Base-by-base conservation (phyloP, 2,888 invertebrate species). In the Patella depressa region DNA sequence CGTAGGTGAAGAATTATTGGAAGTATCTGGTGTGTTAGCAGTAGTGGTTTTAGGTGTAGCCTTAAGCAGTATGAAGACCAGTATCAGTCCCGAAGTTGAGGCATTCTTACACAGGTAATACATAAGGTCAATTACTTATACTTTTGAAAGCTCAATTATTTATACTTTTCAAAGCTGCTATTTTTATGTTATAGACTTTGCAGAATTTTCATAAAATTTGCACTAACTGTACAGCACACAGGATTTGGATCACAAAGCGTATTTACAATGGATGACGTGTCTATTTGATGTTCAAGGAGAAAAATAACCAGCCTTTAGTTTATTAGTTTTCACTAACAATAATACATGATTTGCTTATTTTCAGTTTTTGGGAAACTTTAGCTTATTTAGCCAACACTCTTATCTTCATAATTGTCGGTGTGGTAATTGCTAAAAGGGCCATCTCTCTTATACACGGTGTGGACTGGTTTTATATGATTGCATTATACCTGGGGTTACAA, bases 321-420 rank as follows among this genome's bases (percentile, higher is more conserved):
- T 45, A 9, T 9, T 45, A 45, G 45, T 45, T 45, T 45, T 45
- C 45, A 9, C 4, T 0, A 34, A 34, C 34, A 34, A 34, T 29
- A 29, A 29, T 29, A 34, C 4, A 34, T 34, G 34, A 5, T 45
- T 45, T 45, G 45, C 45, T n/a, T 24, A 19, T 65, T 53, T 82
- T 57, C 83, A 90, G 90, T 73, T 92, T 92, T 79, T 93, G 93
- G 93, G 90, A 92, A 82, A 90, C 91, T 78, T 78, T 93, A 79
- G 90, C 91, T 12, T 93, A 92, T 80, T 88, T 92, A 77, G 91
- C 92, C 5, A 94, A 94, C 82, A 93, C 94, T 0, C 86, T 94
- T 15, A 92, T 94, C 53, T 94, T 94, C 80, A 93, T 94, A 0
- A 93, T 94, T 87, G 93, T 94, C 0, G 94, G 94, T 0, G 93